Evolutionary conservation across 2,113 vertebrate species (phyloP), one percentile per base, ranked within the genome.

Genomic region (Machaerirhynchus nigripectus): DNA sequence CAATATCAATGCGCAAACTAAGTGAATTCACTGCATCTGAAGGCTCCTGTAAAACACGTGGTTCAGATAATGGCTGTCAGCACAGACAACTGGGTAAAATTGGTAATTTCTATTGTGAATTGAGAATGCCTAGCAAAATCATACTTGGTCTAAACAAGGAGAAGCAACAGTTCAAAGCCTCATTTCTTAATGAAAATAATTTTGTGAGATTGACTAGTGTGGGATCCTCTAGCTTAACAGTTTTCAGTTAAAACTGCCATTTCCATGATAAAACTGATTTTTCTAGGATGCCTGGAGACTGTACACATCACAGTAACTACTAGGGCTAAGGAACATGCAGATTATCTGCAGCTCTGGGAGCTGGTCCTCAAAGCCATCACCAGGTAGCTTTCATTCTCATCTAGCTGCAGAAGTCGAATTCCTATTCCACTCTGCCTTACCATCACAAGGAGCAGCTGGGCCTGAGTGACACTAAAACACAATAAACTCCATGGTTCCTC

Each of bases 11-110:
- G 44, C 98, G 98, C 70, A 99, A 68, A 87, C 97, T 97, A 75
- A 99, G 93, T 15, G 99, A 98, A 71, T 97, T 99, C 27, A 99
- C 97, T 70, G 98, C 97, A 93, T 99, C 98, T 7, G 98, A 98
- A 17, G 98, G 97, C 55, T 99, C 98, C 99, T 99, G 95, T 35
- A 87, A 93, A 50, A 93, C 15, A 94, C 17, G 65, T 15, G 52
- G 68, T 26, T 74, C n/a, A 85, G 15, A 47, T 46, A 39, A 83
- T 6, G 81, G 55, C 53, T 86, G 10, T 28, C 53, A 79, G 55
- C 68, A 91, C 27, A 88, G 39, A 42, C 44, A 84, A 84, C 3
- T 50, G 16, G 11, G 7, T 59, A 83, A 80, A 76, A 73, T 1
- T 14, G 19, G 9, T 24, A 83, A 77, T 74, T 81, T 80, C 59